These are phyloP conservation scores for Candoia aspera DNA, from an alignment of 2,113 vertebrate species.

Conservation along the genomic window DNA sequence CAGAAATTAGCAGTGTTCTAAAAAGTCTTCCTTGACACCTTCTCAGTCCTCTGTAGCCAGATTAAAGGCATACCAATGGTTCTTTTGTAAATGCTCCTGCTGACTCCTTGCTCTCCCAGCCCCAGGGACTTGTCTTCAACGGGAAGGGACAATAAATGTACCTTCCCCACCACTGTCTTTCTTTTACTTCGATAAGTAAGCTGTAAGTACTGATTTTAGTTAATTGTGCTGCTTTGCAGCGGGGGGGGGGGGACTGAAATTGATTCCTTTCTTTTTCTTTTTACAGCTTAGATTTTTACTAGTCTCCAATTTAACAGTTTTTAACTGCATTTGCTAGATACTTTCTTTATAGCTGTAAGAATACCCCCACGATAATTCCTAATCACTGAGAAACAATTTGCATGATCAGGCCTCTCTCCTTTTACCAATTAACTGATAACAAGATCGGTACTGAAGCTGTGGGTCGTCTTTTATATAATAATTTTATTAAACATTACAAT, in stretches of 20 bases:
- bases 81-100: not conserved
- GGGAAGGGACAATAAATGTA: not conserved
- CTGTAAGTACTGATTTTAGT: too few relatives aligned
- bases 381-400: conserved; percentile 7
- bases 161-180: too few relatives aligned
- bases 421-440: not conserved
- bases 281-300: too few relatives aligned
- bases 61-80: not conserved
- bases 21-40: not conserved
- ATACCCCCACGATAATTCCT: not conserved
- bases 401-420: not conserved
- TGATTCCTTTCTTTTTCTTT: too few relatives aligned
- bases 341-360: not conserved
- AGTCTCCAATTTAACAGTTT: too few relatives aligned
- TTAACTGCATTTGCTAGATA: not conserved
- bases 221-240: too few relatives aligned
- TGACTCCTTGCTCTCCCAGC: not conserved
- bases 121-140: not conserved
- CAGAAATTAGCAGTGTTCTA: not conserved
- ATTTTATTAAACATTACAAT: too few relatives aligned
- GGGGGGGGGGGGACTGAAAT: too few relatives aligned
- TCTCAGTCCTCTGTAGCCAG: not conserved
- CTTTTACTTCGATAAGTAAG: too few relatives aligned
- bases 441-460: too few relatives aligned
- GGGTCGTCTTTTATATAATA: too few relatives aligned